phyloP scores from a whole-genome alignment of 1,140 invertebrate genomes.

The Drosophila paulistorum region DNA sequence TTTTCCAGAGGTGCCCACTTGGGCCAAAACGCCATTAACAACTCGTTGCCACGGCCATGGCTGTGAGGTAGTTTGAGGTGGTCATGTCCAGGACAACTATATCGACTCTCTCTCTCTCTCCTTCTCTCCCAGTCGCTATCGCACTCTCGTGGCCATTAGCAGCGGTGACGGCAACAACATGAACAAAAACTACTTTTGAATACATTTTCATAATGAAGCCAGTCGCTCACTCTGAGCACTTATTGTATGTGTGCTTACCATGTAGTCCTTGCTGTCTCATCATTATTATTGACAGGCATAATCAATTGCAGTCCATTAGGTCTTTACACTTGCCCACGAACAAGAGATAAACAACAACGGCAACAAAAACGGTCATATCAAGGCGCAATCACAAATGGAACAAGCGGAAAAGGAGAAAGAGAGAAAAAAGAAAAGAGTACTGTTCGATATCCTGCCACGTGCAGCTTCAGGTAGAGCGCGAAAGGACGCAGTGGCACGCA shows the following conservation, averaged over 20 bases:
- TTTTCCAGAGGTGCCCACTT: slow-evolving; percentile 46
- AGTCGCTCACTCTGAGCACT: slow-evolving; percentile 34
- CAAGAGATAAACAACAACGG: slow-evolving; percentile 25
- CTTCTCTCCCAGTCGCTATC: not conserved
- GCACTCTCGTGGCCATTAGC: slow-evolving; percentile 23
- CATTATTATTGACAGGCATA: slow-evolving; percentile 63
- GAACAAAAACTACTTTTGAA: slow-evolving; percentile 25
- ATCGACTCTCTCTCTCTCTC: not conserved
- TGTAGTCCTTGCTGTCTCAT: slow-evolving; percentile 35
- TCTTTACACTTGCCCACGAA: slow-evolving; percentile 44
- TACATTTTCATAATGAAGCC: slow-evolving; percentile 53
- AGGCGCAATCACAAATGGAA: not conserved
- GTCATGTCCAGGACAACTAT: slow-evolving; percentile 1
- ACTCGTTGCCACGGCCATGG: slow-evolving; percentile 38
- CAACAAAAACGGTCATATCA: too few relatives aligned
- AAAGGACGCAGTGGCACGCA: not conserved
- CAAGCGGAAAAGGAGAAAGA: not conserved
- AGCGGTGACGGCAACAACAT: slow-evolving; percentile 26
- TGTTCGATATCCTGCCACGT: not conserved
- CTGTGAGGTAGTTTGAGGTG: slow-evolving; percentile 5
- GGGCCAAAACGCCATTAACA: slow-evolving; percentile 47
- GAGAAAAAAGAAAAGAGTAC: not conserved
- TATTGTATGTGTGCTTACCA: slow-evolving; percentile 34
- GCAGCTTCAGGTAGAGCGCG: slow-evolving; percentile 3
- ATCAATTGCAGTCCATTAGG: slow-evolving; percentile 70